Evolutionary conservation across 2,113 vertebrate species (phyloP).

Genomic region (Labrus mixtus): DNA sequence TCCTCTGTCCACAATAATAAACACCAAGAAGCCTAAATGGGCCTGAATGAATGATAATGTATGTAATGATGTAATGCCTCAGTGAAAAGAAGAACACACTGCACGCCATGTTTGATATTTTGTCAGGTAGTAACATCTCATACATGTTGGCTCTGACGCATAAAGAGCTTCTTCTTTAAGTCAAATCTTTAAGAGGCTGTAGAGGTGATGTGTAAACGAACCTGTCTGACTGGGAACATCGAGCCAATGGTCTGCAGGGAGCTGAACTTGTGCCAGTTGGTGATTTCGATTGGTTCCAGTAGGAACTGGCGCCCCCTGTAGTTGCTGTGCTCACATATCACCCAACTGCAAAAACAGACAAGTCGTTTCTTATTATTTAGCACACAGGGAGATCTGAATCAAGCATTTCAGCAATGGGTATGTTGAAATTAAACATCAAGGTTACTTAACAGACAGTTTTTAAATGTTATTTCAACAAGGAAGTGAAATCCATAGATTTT

Average conservation of each 20-base stretch:
- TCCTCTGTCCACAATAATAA: no score
- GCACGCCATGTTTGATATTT: no score
- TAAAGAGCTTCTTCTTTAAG: background rate
- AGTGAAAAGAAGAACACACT: no score
- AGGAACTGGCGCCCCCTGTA: conserved; percentile 96
- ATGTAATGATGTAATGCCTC: no score
- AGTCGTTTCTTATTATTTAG: no score
- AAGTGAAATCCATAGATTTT: no score
- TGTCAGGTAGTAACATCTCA: no score
- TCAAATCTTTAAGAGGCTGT: background rate
- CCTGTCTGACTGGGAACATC: conserved; percentile 92
- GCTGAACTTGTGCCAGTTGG: conserved; percentile 95
- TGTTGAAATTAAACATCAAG: no score
- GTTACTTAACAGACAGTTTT: no score
- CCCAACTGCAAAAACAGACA: conserved; percentile 86
- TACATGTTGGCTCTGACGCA: background rate
- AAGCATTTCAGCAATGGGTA: background rate
- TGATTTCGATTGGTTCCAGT: conserved; percentile 89
- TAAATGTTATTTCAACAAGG: no score
- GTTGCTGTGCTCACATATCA: conserved; percentile 92
- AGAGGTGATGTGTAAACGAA: conserved; percentile 46
- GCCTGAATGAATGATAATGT: no score
- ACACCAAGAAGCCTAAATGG: no score
- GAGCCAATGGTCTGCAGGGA: conserved; percentile 89
- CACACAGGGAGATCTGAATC: background rate